A percentile compares a stretch with the other conserved stretches of the same genome.
Conservation (phyloP, 2,113 vertebrate species). For the Microcebus lehilahytsara region DNA sequence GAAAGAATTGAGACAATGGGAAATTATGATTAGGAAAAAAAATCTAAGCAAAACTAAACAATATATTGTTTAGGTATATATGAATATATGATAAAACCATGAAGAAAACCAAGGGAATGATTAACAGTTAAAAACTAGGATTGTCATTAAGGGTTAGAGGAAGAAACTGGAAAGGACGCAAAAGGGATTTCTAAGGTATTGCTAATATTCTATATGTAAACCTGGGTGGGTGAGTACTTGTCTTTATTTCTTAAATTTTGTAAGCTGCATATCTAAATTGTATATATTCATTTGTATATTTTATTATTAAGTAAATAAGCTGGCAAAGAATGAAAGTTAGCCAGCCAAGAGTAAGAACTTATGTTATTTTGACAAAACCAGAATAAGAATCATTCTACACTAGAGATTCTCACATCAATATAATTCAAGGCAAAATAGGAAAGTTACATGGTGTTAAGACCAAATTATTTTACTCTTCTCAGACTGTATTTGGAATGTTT, state of each 20-base stretch:
- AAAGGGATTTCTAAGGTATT: neutral
- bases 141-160: neutral
- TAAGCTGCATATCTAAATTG: neutral
- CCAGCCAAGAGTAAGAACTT: neutral
- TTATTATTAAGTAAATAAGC: neutral
- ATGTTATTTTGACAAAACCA: conserved; percentile 8
- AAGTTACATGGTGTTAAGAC: neutral
- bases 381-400: neutral
- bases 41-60: neutral
- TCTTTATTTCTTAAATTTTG: neutral
- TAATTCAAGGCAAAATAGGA: conserved; percentile 11
- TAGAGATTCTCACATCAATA: neutral
- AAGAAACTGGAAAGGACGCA: neutral
- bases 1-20: neutral
- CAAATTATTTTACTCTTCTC: neutral
- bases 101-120: neutral
- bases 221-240: neutral
- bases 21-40: conserved; percentile 29
- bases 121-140: neutral
- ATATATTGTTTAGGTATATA: neutral
- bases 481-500: neutral
- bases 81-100: neutral
- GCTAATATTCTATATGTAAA: neutral
- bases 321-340: conserved; percentile 8
- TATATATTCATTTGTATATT: neutral